These are phyloP conservation scores for Hemibagrus wyckioides DNA, from an alignment of 2,113 vertebrate genomes.

Conservation along the genomic window DNA sequence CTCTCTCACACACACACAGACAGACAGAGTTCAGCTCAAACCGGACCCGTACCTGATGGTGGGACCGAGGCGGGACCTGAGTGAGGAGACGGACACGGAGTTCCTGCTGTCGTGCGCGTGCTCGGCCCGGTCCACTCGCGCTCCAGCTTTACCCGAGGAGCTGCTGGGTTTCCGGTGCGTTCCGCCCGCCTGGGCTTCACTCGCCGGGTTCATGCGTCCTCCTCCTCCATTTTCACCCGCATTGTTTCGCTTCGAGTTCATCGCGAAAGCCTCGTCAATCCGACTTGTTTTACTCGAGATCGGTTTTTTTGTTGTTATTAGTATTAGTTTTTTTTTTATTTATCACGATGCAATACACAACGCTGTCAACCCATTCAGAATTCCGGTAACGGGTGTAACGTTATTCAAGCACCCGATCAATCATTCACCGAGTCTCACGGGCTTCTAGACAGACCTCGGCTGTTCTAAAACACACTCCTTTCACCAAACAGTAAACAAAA, in stretches of 20 bases:
- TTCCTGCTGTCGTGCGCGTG: conserved; percentile 55
- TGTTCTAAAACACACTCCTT: background rate
- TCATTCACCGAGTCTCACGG: background rate
- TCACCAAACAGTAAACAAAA: background rate
- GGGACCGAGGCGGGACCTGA: conserved; percentile 74
- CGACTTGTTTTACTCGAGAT: background rate
- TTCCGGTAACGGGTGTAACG: background rate
- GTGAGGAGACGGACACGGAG: conserved; percentile 69
- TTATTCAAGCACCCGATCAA: background rate
- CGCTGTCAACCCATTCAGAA: conserved; percentile 23
- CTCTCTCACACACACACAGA: no score
- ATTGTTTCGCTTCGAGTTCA: conserved; percentile 52
- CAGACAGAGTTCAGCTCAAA: background rate
- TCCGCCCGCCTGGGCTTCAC: conserved; percentile 48
- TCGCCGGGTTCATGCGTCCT: conserved; percentile 55
- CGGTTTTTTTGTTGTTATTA: background rate
- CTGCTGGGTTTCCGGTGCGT: conserved; percentile 70
- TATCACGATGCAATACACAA: background rate
- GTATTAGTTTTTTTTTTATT: background rate
- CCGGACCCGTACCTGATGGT: conserved; percentile 67
- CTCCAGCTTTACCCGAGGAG: conserved; percentile 60
- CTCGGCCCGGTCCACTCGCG: conserved; percentile 44
- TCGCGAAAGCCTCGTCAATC: background rate
- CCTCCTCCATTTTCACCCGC: conserved; percentile 36
- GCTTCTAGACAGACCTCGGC: background rate